These are phyloP conservation scores for Marasmarcha lunaedactyla DNA, from an alignment of 2,888 invertebrate genomes.

Conservation along the genomic window DNA sequence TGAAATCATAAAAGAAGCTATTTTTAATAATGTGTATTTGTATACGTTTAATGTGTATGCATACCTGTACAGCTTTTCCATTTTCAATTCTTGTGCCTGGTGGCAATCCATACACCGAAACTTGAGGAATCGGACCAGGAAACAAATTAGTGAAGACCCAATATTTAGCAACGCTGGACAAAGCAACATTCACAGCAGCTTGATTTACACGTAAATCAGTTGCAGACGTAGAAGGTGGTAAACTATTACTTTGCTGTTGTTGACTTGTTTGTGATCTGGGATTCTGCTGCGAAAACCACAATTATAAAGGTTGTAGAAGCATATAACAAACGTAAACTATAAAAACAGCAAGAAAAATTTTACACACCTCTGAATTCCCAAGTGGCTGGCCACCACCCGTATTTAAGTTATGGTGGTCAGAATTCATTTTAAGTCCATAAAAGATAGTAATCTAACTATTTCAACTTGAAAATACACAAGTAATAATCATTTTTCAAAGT, in stretches of 20 bases:
- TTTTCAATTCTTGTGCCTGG: slow-evolving; percentile 71
- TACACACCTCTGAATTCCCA: slow-evolving; percentile 64
- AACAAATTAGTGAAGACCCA: slow-evolving; percentile 87
- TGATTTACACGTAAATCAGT: slow-evolving; percentile 74
- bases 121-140: slow-evolving; percentile 81
- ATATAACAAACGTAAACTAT: slow-evolving; percentile 22
- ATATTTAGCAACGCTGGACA: slow-evolving; percentile 83
- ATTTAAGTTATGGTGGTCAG: slow-evolving; percentile 66
- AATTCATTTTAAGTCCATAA: slow-evolving; percentile 57
- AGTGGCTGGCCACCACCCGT: slow-evolving; percentile 71
- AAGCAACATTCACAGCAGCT: slow-evolving; percentile 76
- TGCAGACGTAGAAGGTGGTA: slow-evolving; percentile 68
- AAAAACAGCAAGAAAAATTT: slow-evolving; percentile 27
- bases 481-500: slow-evolving; percentile 55
- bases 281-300: slow-evolving; percentile 44
- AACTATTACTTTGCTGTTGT: slow-evolving; percentile 41
- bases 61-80: slow-evolving; percentile 74
- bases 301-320: slow-evolving; percentile 23
- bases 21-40: no score
- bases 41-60: no score
- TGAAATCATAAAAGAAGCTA: no score
- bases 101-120: slow-evolving; percentile 77
- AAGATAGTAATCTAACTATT: slow-evolving; percentile 24
- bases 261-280: slow-evolving; percentile 49
- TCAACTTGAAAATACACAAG: slow-evolving; percentile 42